Evolutionary conservation across 23 tunicate species (phyloP), one percentile per base, ranked within the genome.

Genomic region (Corella eumyota): DNA sequence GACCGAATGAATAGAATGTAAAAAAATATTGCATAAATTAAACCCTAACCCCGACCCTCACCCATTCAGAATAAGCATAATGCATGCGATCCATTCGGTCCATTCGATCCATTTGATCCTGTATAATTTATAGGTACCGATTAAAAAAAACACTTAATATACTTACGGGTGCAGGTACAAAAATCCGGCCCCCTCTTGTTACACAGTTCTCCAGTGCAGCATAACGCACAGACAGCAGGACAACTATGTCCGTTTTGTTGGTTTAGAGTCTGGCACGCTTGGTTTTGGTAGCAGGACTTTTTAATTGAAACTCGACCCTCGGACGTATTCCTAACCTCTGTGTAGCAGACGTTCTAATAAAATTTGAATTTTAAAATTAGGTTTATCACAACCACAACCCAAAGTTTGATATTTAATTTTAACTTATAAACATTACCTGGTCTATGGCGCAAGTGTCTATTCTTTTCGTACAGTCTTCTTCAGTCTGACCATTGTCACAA

Each of bases 161-260:
- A n/a, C n/a, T n/a, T n/a, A n/a, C n/a, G n/a, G n/a, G n/a, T n/a
- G 30, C 74, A 68, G 3, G 62, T 24, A 34, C 74, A 68, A 30
- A 57, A 29, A 1, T 54, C 40, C 9, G 74, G 74, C 37, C 61
- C 62, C 34, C 36, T 56, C 24, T 33, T 34, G 64, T 68, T 68
- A 64, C 74, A 68, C 44, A 68, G 56, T 11, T 68, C 61, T 6
- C 74, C 74, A 20, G 35, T 22, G 48, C 74, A 68, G 56, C 74
- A 68, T 4, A 68, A 29, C 17, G 74, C 45, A 21, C 74, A 68
- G 1, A 53, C 60, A 25, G 63, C 56, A 1, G 74, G 74, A 25
- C 74, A 68, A 6, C 56, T 34, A 30, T 68, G 74, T n/a, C 26
- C 61, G 49, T 37, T 52, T 54, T 68, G 74, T 13, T 54, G 35